phyloP scores from a whole-genome alignment of 2,113 vertebrate species.

The Cathartes aura region DNA sequence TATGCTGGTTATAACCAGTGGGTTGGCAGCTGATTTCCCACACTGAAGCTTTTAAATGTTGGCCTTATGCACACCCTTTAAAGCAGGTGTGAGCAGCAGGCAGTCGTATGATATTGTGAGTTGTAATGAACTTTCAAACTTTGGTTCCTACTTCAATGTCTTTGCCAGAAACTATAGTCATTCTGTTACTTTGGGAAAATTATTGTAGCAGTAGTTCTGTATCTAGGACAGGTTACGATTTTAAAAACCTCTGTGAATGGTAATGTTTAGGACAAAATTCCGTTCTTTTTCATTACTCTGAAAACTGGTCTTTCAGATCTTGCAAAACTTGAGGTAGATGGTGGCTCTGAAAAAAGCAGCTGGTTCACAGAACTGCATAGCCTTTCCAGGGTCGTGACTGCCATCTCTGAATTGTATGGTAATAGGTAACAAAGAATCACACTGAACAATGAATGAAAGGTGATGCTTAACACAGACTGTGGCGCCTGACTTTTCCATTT shows the following conservation, averaged over 20 bases:
- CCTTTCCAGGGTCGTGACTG: not conserved
- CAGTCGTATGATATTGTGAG: not conserved
- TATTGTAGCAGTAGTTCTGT: not conserved
- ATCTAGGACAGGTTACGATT: rapidly evolving
- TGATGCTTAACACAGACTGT: not conserved
- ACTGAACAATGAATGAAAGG: not conserved
- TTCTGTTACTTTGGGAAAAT: not conserved
- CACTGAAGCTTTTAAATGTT: not conserved
- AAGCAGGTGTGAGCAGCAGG: not conserved
- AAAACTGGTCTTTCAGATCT: not conserved
- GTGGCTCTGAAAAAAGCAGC: not conserved
- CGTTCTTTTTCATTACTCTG: rapidly evolving
- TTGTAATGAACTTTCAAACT: not conserved
- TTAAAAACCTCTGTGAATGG: not conserved
- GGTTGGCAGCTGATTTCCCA: not conserved
- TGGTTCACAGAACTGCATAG: not conserved
- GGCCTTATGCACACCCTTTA: rapidly evolving
- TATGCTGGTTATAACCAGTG: not conserved
- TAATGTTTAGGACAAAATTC: not conserved
- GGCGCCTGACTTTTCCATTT: not conserved
- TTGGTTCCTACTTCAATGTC: rapidly evolving
- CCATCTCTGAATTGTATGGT: not conserved
- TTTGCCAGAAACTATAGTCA: rapidly evolving
- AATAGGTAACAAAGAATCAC: not conserved
- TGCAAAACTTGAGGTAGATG: not conserved